These are phyloP conservation scores for Catharus fuscescens DNA, from an alignment of 2,113 vertebrate species.

Conservation along the genomic window DNA sequence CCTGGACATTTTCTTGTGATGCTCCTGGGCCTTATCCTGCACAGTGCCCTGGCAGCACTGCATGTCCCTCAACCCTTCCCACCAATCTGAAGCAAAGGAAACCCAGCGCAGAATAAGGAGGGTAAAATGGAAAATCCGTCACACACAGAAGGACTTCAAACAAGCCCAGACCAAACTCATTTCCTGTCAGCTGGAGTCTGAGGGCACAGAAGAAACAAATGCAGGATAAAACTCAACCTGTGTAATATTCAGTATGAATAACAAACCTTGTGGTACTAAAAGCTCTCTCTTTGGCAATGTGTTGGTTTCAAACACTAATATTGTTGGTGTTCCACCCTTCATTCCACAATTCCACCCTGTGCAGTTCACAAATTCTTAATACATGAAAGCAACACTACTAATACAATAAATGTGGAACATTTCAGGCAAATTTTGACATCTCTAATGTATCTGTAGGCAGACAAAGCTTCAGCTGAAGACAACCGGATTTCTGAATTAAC, in stretches of 20 bases:
- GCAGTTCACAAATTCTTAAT: not conserved
- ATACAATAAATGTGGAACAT: not conserved
- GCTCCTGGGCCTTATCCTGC: not conserved
- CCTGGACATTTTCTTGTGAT: not conserved
- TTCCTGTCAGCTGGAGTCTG: not conserved
- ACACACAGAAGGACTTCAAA: not conserved
- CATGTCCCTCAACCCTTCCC: not conserved
- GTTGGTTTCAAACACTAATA: not conserved
- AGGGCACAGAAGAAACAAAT: not conserved
- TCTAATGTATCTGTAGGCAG: not conserved
- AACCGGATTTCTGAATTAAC: not conserved
- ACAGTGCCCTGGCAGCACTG: rapidly evolving
- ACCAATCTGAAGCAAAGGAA: not conserved
- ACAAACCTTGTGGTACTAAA: not conserved
- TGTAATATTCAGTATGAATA: not conserved
- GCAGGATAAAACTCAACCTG: not conserved
- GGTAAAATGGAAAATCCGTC: not conserved
- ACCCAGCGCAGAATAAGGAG: not conserved
- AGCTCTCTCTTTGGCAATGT: not conserved
- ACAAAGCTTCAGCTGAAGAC: not conserved
- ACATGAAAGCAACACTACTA: not conserved
- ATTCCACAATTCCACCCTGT: not conserved
- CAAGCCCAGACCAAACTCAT: not conserved
- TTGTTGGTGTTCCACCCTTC: not conserved
- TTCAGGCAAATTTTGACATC: not conserved